These are phyloP conservation scores for Thripadectes ignobilis DNA, from an alignment of 2,797 vertebrate species.

Conservation along the genomic window DNA sequence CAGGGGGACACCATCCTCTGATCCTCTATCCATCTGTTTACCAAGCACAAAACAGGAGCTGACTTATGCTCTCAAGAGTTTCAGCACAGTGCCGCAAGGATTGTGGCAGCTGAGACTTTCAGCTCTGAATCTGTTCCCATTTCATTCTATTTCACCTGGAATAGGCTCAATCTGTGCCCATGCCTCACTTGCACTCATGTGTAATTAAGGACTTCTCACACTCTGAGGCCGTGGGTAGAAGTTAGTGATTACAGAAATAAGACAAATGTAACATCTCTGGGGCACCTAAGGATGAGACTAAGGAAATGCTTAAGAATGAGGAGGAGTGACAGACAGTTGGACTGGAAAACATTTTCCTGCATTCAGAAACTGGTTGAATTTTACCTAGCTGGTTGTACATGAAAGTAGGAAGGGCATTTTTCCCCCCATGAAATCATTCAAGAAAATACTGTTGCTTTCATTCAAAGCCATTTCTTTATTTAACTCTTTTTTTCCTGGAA, in stretches of 20 bases:
- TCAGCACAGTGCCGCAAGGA: background rate
- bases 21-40: background rate
- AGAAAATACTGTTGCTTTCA: background rate
- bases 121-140: background rate
- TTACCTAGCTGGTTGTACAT: background rate
- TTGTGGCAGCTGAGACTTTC: background rate
- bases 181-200: background rate
- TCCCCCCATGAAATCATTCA: background rate
- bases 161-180: background rate
- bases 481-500: rapidly evolving
- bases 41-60: background rate
- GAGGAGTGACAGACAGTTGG: constrained; percentile 20
- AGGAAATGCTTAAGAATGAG: background rate
- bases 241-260: background rate
- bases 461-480: background rate
- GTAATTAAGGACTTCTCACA: background rate
- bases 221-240: background rate
- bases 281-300: background rate
- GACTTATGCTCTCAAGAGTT: background rate
- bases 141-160: background rate
- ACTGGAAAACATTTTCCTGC: background rate
- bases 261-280: background rate
- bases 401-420: background rate
- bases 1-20: background rate
- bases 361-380: background rate